Evolutionary conservation across 35 echinoderm and acorn worm genomes (phyloP).

Genomic region (Strongylocentrotus purpuratus): DNA sequence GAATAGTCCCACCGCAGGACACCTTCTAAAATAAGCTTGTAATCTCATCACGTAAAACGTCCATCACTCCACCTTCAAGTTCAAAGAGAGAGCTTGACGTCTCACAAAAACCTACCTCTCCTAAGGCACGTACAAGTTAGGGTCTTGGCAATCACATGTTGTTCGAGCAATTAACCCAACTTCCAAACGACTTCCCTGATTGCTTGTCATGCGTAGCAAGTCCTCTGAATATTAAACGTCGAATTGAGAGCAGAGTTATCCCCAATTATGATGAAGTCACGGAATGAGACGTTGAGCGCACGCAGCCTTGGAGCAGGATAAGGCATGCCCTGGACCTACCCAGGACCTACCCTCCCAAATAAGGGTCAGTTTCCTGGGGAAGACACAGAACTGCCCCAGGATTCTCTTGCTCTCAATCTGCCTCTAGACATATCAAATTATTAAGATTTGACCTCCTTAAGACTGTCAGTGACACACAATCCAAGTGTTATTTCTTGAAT

Average conservation of each 20-base stretch:
- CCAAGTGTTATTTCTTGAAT: background rate
- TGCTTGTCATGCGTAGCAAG: background rate
- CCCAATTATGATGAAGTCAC: background rate
- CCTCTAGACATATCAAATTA: background rate
- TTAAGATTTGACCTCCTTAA: background rate
- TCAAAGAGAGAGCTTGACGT: background rate
- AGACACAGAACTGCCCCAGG: background rate
- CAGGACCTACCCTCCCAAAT: background rate
- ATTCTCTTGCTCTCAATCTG: background rate
- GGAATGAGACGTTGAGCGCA: background rate
- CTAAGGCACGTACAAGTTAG: background rate
- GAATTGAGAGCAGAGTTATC: background rate
- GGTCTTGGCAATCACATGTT: conserved; percentile 2
- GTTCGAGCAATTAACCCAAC: background rate
- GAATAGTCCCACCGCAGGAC: background rate
- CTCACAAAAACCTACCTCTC: background rate
- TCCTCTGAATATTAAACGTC: background rate
- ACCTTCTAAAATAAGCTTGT: background rate
- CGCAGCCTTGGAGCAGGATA: background rate
- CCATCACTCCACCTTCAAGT: background rate
- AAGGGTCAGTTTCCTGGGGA: background rate
- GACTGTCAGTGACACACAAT: background rate
- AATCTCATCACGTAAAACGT: background rate
- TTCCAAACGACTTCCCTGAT: background rate
- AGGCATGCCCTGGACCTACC: background rate